These are phyloP conservation scores for Hypsopygia costalis DNA, from an alignment of 2,888 invertebrate species.

Conservation along the genomic window DNA sequence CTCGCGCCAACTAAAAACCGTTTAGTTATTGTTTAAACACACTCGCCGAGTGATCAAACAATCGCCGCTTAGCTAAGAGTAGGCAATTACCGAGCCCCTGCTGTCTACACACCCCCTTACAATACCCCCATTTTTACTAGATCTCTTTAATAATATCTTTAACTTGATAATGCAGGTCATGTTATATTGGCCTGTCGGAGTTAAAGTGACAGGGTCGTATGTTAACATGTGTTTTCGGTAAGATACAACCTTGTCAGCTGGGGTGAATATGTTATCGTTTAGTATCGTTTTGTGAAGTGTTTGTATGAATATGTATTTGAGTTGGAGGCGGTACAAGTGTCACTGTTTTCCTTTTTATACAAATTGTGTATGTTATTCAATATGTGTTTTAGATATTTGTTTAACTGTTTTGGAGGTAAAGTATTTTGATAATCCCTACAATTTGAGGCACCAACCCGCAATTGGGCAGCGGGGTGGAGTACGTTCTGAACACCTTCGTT, in stretches of 20 bases:
- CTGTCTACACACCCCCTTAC: constrained; percentile 44
- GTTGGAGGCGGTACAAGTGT: constrained; percentile 11
- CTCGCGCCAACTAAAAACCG: constrained; percentile 45
- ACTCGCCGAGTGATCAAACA: constrained; percentile 52
- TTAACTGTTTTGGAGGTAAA: too few relatives aligned
- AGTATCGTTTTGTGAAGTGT: constrained; percentile 9
- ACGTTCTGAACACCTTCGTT: too few relatives aligned
- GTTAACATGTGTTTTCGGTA: constrained; percentile 50
- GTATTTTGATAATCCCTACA: too few relatives aligned
- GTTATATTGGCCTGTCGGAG: constrained; percentile 26
- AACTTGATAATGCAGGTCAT: constrained; percentile 24
- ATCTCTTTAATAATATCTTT: constrained; percentile 22
- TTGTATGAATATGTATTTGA: constrained; percentile 5
- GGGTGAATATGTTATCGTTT: constrained; percentile 31
- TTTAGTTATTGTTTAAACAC: constrained; percentile 62
- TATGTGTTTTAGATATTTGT: too few relatives aligned
- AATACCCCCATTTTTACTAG: constrained; percentile 35
- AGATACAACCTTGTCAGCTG: constrained; percentile 40
- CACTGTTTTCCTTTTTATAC: constrained; percentile 3
- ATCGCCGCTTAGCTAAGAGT: constrained; percentile 50
- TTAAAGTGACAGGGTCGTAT: constrained; percentile 40
- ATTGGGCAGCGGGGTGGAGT: too few relatives aligned
- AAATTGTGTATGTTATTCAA: too few relatives aligned
- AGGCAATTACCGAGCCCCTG: constrained; percentile 61
- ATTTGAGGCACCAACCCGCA: too few relatives aligned